A percentile compares a stretch with the other conserved stretches of the same genome.
These are phyloP conservation scores for Hemibagrus guttatus DNA, from an alignment of 2,797 vertebrate genomes.

Conservation along the genomic window DNA sequence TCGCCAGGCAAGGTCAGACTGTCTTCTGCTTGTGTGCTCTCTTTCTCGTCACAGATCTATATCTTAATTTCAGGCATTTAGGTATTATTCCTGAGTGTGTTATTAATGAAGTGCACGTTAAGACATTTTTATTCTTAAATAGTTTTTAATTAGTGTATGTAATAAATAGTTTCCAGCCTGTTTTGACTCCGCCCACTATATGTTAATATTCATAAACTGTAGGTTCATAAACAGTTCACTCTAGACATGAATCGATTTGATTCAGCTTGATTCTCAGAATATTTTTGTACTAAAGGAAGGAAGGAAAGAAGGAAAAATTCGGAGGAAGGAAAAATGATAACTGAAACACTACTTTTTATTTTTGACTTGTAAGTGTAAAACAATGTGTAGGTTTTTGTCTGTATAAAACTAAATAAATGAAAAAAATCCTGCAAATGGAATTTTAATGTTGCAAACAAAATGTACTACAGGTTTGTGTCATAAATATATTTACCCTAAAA, in stretches of 20 bases:
- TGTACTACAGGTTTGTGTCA: neutral
- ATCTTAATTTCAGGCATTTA: neutral
- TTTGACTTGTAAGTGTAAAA: neutral
- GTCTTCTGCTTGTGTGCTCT: neutral
- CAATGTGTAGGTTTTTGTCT: neutral
- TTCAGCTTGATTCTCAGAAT: neutral
- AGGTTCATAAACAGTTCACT: neutral
- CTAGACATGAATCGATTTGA: neutral
- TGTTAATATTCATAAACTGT: neutral
- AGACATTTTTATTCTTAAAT: neutral
- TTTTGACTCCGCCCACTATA: neutral
- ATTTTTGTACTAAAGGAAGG: neutral
- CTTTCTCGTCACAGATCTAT: neutral
- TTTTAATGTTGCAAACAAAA: neutral
- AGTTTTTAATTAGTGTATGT: neutral
- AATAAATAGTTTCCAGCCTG: neutral
- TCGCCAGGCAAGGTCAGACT: slow-evolving; percentile 84
- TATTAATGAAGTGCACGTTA: neutral
- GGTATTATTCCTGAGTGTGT: neutral
- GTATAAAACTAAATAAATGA: neutral
- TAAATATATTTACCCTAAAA: neutral
- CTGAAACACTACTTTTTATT: neutral
- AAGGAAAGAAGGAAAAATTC: too few relatives aligned
- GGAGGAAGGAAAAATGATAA: neutral
- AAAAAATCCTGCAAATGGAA: neutral